Percentiles rank a stretch among this genome's conserved stretches.
Evolutionary conservation across 2,113 vertebrate genomes (phyloP).

Genomic region (Antechinus stuartii): DNA sequence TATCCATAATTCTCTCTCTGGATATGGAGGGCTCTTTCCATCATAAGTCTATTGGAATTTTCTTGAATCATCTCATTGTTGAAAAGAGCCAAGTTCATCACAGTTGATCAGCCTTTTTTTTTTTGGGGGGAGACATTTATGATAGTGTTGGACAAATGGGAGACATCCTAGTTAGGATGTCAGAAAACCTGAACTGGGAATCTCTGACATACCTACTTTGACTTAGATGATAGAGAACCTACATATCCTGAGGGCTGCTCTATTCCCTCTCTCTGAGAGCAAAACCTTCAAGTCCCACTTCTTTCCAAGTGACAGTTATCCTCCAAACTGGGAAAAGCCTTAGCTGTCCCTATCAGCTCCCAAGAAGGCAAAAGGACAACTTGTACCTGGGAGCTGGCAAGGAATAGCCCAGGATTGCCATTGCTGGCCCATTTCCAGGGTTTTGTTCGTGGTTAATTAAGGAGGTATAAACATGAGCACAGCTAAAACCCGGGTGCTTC

Average conservation of each 20-base stretch:
- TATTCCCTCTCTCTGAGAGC: no score
- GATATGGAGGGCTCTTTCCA: no score
- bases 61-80: no score
- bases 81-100: no score
- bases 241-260: not conserved
- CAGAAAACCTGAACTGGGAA: not conserved
- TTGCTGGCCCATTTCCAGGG: not conserved
- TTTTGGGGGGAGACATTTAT: constrained; percentile 53
- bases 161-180: not conserved
- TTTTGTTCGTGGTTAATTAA: not conserved
- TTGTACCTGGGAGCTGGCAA: not conserved
- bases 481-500: not conserved
- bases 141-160: not conserved
- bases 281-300: not conserved
- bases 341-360: not conserved
- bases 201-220: not conserved
- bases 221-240: not conserved
- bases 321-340: not conserved
- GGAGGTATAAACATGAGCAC: not conserved
- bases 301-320: not conserved
- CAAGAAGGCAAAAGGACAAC: not conserved
- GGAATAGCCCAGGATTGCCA: not conserved
- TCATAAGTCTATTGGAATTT: no score
- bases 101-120: not conserved
- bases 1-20: no score